Base-by-base conservation (phyloP, 1,140 invertebrate species). In the Andrena cerasifolii region DNA sequence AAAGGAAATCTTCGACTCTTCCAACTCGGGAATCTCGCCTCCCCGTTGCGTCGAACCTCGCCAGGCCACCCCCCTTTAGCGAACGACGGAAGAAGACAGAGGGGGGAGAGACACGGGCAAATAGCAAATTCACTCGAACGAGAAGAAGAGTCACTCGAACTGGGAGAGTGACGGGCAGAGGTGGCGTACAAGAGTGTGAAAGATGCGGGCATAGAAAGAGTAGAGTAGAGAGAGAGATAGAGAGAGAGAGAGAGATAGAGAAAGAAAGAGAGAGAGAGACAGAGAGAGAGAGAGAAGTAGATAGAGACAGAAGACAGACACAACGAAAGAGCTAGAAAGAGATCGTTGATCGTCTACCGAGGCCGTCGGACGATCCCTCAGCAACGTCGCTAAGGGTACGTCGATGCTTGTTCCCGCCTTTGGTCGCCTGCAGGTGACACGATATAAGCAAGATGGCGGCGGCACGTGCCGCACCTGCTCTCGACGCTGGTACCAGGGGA, bases 381-480 rank as follows among this genome's bases (percentile, higher is more conserved):
- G 93, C 93, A 90, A 94, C 93, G 92, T 93, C 93, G 87, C 91
- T 92, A 89, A 92, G 92, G 85, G 91, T 90, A 84, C 91, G 89
- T 79, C 90, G 91, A 76, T 93, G 92, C 85, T 90, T 91, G 85
- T 89, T 91, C 71, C 85, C 86, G 74, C 86, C 88, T 82, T 90
- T 91, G 82, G 87, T 89, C 68, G 94, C 93, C 92, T 94, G 93
- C 88, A 96, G 94, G 93, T 96, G 96, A 93, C 95, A 96, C 94
- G 96, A 97, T 94, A 97, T 96, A 93, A 97, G 95, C 95, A 97
- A 96, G 95, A 97, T 96, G 95, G 96, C 96, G 92, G 96, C 96
- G 93, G 96, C 95, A 92, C 96, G 95, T 92, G 96, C 96, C 94
- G 96, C 96, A 96, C 96, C 96, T 97, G 96, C 96, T 93, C 96